These are phyloP conservation scores for Hydractinia echinata DNA, from an alignment of 30 jellyfish, hydroid and myxozoan species.

Conservation along the genomic window DNA sequence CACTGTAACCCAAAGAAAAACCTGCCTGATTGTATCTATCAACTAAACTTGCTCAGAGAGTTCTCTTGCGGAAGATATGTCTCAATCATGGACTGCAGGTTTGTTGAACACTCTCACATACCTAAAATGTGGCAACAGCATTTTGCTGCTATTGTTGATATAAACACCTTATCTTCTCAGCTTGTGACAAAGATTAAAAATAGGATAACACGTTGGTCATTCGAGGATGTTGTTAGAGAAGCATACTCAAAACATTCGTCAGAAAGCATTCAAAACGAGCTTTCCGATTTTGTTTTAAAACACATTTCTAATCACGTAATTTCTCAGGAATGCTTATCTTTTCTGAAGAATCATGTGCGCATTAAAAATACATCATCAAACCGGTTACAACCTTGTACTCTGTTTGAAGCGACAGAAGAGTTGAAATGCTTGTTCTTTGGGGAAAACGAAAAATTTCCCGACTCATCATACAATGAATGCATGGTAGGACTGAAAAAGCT, in stretches of 20 bases:
- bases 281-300: constrained; percentile 20
- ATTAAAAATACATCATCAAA: constrained; percentile 18
- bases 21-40: not conserved
- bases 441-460: constrained; percentile 51
- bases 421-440: constrained; percentile 26
- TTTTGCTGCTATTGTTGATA: not conserved
- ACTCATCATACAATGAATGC: not conserved
- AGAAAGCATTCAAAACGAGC: not conserved
- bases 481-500: constrained; percentile 24
- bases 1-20: not conserved
- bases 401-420: constrained; percentile 31
- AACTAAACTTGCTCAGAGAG: not conserved
- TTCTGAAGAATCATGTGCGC: constrained; percentile 10
- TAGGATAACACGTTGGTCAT: not conserved
- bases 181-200: not conserved
- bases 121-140: not conserved
- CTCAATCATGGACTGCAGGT: not conserved
- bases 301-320: constrained; percentile 1
- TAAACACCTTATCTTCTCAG: not conserved
- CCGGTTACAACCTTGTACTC: constrained; percentile 19
- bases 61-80: not conserved
- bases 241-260: not conserved
- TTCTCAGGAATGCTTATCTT: not conserved
- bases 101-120: not conserved
- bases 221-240: not conserved